Evolutionary conservation across 2,797 vertebrate genomes (phyloP), one percentile per base, ranked within the genome.

Genomic region (Megaceryle alcyon): DNA sequence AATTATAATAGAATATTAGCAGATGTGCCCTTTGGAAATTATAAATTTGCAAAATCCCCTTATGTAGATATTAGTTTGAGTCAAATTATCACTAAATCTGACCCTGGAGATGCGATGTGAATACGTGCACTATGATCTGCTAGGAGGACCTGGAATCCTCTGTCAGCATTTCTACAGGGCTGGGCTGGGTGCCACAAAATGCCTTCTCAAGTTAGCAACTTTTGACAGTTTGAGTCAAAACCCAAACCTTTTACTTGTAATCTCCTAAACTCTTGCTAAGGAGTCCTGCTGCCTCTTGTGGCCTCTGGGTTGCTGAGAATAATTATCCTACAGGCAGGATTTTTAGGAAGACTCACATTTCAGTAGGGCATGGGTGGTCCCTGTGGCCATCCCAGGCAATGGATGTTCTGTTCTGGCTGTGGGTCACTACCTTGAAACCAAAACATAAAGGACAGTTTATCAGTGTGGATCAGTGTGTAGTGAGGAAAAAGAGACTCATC

Each of bases 1-100:
- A 97, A 97, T 97, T 96, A 96, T 97, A 97, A 96, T 97, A 97
- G 96, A 97, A 96, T 97, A 95, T 97, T 70, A 92, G 96, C 86
- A 96, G 91, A 97, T 95, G 79, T 94, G 96, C 96, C 97, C 95
- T 97, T 97, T 97, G 96, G 97, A 98, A 98, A 98, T 97, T 95
- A 96, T 94, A 97, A 93, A 97, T 97, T 97, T 97, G 95, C 95
- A 97, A 97, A 97, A 98, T 94, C 80, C 90, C 93, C 93, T 95
- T 84, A 94, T 91, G 93, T 92, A 79, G 78, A 97, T 97, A 96
- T 96, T 97, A 94, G 87, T 92, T 95, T 88, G 96, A 97, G 94
- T 91, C 82, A 88, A 97, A 97, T 96, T 96, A 97, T 97, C 83
- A 59, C 89, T 97, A 92, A 96, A 97, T 96, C 92, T 97, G 91